Percentiles rank a stretch among this genome's conserved stretches.
phyloP scores from a whole-genome alignment of 2,113 vertebrate genomes.

The Egretta garzetta region DNA sequence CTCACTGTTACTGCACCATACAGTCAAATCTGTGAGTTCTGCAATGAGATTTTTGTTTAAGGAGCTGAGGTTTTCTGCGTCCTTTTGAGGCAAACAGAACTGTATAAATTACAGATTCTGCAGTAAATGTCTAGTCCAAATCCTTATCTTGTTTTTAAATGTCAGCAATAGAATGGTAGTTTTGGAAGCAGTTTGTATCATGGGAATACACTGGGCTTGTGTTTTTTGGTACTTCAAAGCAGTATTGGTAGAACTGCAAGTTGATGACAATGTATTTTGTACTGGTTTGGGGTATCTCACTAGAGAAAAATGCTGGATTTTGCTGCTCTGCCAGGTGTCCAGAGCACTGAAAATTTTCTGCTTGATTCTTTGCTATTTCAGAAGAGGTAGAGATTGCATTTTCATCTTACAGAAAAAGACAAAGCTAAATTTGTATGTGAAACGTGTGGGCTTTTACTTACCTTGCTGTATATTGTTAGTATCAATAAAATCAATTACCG shows the following conservation, averaged over 20 bases:
- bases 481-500: constrained; percentile 10
- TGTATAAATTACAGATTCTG: background rate
- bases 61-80: background rate
- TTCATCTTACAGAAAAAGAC: background rate
- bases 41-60: background rate
- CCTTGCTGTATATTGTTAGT: background rate
- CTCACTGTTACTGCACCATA: background rate
- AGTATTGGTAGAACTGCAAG: background rate
- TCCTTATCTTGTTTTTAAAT: background rate
- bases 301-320: background rate
- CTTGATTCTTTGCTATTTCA: background rate
- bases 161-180: background rate
- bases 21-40: background rate
- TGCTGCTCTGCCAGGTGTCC: background rate
- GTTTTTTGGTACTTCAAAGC: background rate
- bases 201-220: background rate
- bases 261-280: background rate
- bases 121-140: background rate
- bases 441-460: background rate
- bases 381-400: background rate
- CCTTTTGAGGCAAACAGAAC: background rate
- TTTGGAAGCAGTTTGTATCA: background rate
- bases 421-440: background rate
- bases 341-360: background rate
- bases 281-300: background rate